Conservation (phyloP, 2,888 invertebrate species). For the Lithophane leautieri region DNA sequence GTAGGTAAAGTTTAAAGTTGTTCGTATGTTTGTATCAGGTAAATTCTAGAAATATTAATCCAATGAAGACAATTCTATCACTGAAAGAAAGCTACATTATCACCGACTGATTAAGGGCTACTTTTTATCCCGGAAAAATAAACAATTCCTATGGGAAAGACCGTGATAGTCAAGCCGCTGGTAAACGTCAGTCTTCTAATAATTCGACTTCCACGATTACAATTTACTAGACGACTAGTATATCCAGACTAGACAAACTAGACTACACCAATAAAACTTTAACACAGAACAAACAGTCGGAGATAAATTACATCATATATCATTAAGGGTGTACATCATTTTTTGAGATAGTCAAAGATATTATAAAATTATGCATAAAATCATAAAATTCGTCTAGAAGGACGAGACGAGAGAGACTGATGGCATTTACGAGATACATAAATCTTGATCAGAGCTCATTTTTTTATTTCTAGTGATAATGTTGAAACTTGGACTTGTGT, state of each 20-base stretch:
- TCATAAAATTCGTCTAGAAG: slow-evolving; percentile 46
- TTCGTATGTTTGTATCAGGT: background rate
- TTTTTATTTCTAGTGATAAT: slow-evolving; percentile 29
- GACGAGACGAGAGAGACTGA: slow-evolving; percentile 37
- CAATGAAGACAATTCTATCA: background rate
- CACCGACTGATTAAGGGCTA: no score
- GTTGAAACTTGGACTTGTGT: background rate
- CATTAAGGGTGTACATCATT: slow-evolving; percentile 31
- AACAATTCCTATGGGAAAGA: background rate
- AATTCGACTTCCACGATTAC: background rate
- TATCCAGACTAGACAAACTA: slow-evolving; percentile 26
- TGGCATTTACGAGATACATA: slow-evolving; percentile 41
- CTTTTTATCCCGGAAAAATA: background rate
- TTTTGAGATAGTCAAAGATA: slow-evolving; percentile 33
- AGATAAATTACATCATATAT: slow-evolving; percentile 22
- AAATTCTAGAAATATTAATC: background rate
- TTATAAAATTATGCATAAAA: slow-evolving; percentile 41
- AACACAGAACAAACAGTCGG: slow-evolving; percentile 12
- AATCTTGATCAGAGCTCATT: slow-evolving; percentile 28
- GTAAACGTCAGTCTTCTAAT: background rate
- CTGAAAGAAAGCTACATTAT: background rate
- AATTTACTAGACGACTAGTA: slow-evolving; percentile 4
- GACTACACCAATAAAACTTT: slow-evolving; percentile 34
- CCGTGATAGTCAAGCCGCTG: no score
- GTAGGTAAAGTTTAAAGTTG: background rate